Evolutionary conservation across 1,140 invertebrate species (phyloP), one percentile per base, ranked within the genome.

Genomic region (Fopius arisanus): DNA sequence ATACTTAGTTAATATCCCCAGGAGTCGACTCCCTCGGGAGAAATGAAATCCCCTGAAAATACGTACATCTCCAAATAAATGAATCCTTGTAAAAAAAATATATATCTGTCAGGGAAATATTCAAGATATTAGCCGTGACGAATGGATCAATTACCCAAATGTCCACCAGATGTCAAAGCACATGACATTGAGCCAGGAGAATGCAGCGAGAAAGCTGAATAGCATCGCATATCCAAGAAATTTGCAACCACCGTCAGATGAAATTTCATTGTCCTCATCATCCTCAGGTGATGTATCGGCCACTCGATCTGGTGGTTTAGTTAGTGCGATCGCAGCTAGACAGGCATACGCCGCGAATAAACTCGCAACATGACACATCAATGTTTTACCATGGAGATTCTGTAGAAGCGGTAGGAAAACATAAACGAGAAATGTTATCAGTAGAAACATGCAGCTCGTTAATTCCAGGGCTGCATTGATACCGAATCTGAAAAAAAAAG

Each of bases 131-230:
- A n/a, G 2, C 26, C 26, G 10, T 4, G 14, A 6, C 19, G 21
- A 65, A 66, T 10, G 28, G 43, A 33, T 67, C 29, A 81, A 85
- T 84, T 82, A 90, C 90, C 89, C 88, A 73, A 90, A 90, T 12
- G 92, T 92, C 79, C 89, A 88, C 81, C 90, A 92, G 72, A 93
- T 91, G 80, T 93, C 92, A 76, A 92, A 90, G 68, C 92, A 91
- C 89, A 93, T 92, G 37, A 92, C 88, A 79, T 91, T 91, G 79
- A 94, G 90, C 93, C 93, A 95, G 41, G 90, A 90, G 78, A 94
- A 94, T 14, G 92, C 87, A 0, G 91, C 88, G 41, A 94, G 82
- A 77, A 88, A 87, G 5, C 80, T 79, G 51, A 88, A 89, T 3
- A 89, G 78, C 70, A 84, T 82, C 5, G 78, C 40, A 66, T 54